Base-by-base conservation (phyloP, 2,797 vertebrate genomes). In the Pantherophis alleghaniensis region DNA sequence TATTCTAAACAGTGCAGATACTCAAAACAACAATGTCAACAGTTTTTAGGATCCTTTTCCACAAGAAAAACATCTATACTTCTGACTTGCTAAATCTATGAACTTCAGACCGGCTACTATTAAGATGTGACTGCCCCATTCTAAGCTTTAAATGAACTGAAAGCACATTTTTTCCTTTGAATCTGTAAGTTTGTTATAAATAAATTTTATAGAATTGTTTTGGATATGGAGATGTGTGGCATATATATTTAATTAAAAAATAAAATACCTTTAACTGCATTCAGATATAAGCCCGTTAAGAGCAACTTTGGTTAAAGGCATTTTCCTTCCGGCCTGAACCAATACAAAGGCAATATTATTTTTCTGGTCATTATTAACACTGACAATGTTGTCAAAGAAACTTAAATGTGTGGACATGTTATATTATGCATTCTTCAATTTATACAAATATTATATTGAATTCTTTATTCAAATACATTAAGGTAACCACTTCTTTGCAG, bases 1-100 rank as follows among this genome's bases (percentile, higher is more conserved):
- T 93, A 42, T 7, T 91, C 20, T 83, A 93, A 91, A 86, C 13
- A 59, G 60, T 63, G 61, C 63, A 91, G 86, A 60, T 93, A 28
- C 9, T 83, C 13, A 61, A 91, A 91, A 88, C 90, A 91, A 51
- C 47, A 83, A 26, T 24, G 22, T 61, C 28, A 28, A 83, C 88
- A 89, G 89, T 83, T 91, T 91, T 63, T 63, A 37, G 53, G 55
- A 88, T 91, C 56, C 24, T n/a, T 88, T 93, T 90, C 47, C 14
- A 55, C 18, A 91, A 60, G 86, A 26, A 90, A 69, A 89, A 79
- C 86, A 93, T 93, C 42, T 93, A 56, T 6, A 22, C 16, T 66
- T 28, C 51, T 56, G 14, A 3, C 51, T 90, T 59, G 14, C 51
- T 89, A 20, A 63, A 87, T n/a, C n/a, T 55, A 13, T 37, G n/a